Percentiles rank a stretch among this genome's conserved stretches.
Conservation (phyloP, 2,888 invertebrate genomes). For the Chrysodeixis includens region DNA sequence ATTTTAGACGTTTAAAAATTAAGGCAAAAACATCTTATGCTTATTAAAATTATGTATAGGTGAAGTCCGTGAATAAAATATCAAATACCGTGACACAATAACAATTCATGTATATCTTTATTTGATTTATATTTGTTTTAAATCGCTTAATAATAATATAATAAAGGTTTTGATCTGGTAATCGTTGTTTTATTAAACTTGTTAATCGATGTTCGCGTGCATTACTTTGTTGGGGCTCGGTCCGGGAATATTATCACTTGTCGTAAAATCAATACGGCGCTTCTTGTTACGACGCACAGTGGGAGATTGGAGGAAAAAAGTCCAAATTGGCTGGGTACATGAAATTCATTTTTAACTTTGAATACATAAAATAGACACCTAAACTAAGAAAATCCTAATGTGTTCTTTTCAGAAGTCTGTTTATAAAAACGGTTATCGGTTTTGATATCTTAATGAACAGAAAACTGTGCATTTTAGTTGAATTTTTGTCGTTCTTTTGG, state of each 20-base stretch:
- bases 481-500: too few species aligned
- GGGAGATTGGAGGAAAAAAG: too few species aligned
- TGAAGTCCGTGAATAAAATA: constrained; percentile 19
- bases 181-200: constrained; percentile 17
- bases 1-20: neutral
- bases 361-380: too few species aligned
- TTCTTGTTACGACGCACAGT: constrained; percentile 55
- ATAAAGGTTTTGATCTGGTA: constrained; percentile 11
- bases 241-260: constrained; percentile 37
- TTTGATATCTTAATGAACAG: too few species aligned
- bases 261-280: constrained; percentile 48
- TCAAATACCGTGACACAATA: constrained; percentile 9
- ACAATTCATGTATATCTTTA: constrained; percentile 4
- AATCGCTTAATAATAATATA: neutral
- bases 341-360: too few species aligned
- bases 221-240: constrained; percentile 43
- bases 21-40: neutral
- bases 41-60: neutral
- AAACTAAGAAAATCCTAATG: too few species aligned
- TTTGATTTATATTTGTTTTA: neutral
- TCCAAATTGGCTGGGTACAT: too few species aligned
- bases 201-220: constrained; percentile 36
- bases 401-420: too few species aligned
- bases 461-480: too few species aligned
- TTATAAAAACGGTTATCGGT: too few species aligned